A percentile compares a stretch with the other conserved stretches of the same genome.
These are phyloP conservation scores for Nylanderia fulva DNA, from an alignment of 1,140 invertebrate species.

Conservation along the genomic window DNA sequence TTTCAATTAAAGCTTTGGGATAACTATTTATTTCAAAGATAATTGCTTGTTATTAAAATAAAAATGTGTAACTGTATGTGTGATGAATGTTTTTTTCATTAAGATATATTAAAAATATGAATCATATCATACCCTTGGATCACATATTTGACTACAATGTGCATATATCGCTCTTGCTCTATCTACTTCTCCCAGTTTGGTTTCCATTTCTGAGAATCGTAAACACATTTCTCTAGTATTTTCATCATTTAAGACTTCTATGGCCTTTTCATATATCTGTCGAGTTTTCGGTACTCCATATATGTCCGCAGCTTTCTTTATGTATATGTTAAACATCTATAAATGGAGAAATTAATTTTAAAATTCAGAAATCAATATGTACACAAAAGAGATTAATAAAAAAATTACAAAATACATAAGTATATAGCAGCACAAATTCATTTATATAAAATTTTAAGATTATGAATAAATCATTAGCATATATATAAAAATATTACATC, in stretches of 20 bases:
- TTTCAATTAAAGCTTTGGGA: too few species aligned
- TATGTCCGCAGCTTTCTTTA: conserved; percentile 98
- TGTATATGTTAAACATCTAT: conserved; percentile 99
- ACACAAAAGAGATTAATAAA: not conserved
- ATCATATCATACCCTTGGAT: conserved; percentile 91
- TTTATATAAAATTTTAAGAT: not conserved
- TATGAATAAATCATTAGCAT: not conserved
- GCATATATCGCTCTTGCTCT: conserved; percentile 98
- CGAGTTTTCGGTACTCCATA: conserved; percentile 98
- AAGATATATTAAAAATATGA: not conserved
- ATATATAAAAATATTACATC: conserved; percentile 87
- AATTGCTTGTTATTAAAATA: not conserved
- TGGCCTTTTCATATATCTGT: conserved; percentile 99
- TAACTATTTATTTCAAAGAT: too few species aligned
- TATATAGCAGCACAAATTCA: not conserved
- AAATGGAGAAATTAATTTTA: conserved; percentile 69
- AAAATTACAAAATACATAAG: not conserved
- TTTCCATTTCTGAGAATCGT: conserved; percentile 98
- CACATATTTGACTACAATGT: conserved; percentile 99
- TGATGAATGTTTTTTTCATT: not conserved
- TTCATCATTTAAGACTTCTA: conserved; percentile 96
- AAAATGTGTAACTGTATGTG: conserved; percentile 70
- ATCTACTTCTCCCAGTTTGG: conserved; percentile 99
- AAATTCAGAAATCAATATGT: not conserved
- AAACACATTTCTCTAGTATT: conserved; percentile 98